A percentile compares a stretch with the other conserved stretches of the same genome.
Conservation (phyloP, 2,888 invertebrate genomes). For the Meiosimyza platycephala region DNA sequence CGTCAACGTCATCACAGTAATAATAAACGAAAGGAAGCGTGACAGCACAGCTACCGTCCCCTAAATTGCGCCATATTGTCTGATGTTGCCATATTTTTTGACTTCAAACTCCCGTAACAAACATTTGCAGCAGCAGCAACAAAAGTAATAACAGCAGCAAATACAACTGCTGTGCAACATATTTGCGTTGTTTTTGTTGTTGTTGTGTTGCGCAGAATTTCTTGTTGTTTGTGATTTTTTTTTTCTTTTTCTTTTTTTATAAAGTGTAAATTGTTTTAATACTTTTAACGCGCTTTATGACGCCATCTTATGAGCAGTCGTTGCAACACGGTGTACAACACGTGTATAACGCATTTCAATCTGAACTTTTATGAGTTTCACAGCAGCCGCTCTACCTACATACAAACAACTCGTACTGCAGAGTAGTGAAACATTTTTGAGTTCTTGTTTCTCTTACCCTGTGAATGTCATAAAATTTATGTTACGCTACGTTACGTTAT, state of each 20-base stretch:
- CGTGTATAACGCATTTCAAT: constrained; percentile 60
- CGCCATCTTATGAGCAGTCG: constrained; percentile 45
- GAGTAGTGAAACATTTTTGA: constrained; percentile 24
- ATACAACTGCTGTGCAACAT: constrained; percentile 44
- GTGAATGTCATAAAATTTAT: constrained; percentile 30
- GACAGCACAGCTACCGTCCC: background rate
- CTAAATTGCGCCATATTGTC: constrained; percentile 37
- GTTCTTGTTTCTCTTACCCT: constrained; percentile 16
- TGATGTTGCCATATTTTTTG: constrained; percentile 29
- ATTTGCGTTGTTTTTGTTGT: constrained; percentile 48
- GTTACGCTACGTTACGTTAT: constrained; percentile 15
- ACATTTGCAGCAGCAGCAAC: constrained; percentile 3
- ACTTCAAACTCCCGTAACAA: constrained; percentile 13
- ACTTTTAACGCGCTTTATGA: constrained; percentile 48
- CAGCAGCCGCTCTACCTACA: constrained; percentile 27
- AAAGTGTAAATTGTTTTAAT: constrained; percentile 66
- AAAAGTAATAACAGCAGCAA: constrained; percentile 35
- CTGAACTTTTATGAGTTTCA: constrained; percentile 61
- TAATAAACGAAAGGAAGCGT: constrained; percentile 34
- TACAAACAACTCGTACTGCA: background rate
- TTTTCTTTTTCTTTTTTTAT: constrained; percentile 50
- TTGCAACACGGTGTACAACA: constrained; percentile 49
- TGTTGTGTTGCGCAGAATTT: constrained; percentile 20
- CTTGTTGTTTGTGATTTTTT: constrained; percentile 42
- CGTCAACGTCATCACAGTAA: constrained; percentile 9